Evolutionary conservation across 2,797 vertebrate genomes (phyloP), one percentile per base, ranked within the genome.

Genomic region (Parambassis ranga): DNA sequence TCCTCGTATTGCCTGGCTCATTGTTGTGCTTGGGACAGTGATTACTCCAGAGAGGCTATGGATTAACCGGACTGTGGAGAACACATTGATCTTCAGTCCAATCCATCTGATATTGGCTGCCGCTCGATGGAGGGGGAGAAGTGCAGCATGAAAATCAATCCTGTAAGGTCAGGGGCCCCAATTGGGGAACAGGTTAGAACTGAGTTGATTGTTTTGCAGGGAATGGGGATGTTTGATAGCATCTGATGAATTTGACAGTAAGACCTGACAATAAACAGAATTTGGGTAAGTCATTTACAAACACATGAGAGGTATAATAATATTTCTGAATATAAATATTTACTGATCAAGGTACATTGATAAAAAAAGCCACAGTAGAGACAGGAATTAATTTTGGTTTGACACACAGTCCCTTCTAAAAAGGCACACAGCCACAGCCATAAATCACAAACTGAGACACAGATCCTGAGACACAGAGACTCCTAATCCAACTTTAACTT

Each of bases 81-180:
- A 42, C 7, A 2, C 75, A 88, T 87, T 52, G 86, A 89, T 91
- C 78, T 80, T 43, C 73, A 63, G 59, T 75, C 71, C 71, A 60
- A 81, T 86, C 76, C 70, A 81, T 84, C 82, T 70, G 71, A 68
- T 85, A 87, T 76, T 60, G 81, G 75, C 71, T 56, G 38, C 47
- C 43, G 56, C 63, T 82, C 31, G 13, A 80, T 75, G 55, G 18
- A 48, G 16, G 62, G 47, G 49, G 58, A 55, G 68, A 38, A 31
- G 18, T 30, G 67, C 60, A 41, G 52, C 66, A 31, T 58, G 24
- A 20, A 70, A 77, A 83, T 87, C 73, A 48, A 82, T 82, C 46
- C 7, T 2, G 8, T 48, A 55, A 83, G 81, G 81, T 83, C 81
- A 79, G 49, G 23, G 61, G 77, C 57, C 33, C 41, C 22, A 7